Evolutionary conservation across 2,888 invertebrate species (phyloP).

Genomic region (Drosophila eohydei): DNA sequence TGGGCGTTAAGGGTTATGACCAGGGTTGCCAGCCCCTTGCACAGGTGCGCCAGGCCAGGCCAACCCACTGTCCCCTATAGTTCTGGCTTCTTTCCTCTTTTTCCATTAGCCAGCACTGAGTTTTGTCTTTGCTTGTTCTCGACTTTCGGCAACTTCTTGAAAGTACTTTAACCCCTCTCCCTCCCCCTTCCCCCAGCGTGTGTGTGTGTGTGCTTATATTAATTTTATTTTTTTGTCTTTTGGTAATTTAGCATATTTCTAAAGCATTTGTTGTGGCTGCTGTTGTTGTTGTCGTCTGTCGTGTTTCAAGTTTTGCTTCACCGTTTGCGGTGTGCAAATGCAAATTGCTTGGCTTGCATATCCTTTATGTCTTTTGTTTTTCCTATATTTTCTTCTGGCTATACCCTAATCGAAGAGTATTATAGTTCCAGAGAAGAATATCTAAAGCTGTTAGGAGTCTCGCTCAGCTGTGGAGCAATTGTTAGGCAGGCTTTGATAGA

Average conservation of each 20-base stretch:
- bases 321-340: constrained; percentile 79
- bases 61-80: not conserved
- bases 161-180: constrained; percentile 61
- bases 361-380: constrained; percentile 49
- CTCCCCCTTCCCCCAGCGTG: constrained; percentile 10
- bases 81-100: constrained; percentile 26
- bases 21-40: constrained; percentile 5
- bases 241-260: constrained; percentile 80
- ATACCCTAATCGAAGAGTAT: constrained; percentile 8
- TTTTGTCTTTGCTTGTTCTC: constrained; percentile 56
- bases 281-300: constrained; percentile 32
- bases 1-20: constrained; percentile 15
- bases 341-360: constrained; percentile 80
- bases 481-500: not conserved
- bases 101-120: constrained; percentile 41
- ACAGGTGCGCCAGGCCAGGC: constrained; percentile 30
- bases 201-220: constrained; percentile 18
- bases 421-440: not conserved
- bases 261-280: constrained; percentile 61
- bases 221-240: constrained; percentile 65
- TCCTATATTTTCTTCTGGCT: not conserved
- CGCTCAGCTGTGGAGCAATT: not conserved
- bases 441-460: not conserved
- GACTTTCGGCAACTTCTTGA: constrained; percentile 75
- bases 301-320: constrained; percentile 74